Base-by-base conservation (phyloP, 30 jellyfish, hydroid and myxozoan genomes). In the Pelagia noctiluca region DNA sequence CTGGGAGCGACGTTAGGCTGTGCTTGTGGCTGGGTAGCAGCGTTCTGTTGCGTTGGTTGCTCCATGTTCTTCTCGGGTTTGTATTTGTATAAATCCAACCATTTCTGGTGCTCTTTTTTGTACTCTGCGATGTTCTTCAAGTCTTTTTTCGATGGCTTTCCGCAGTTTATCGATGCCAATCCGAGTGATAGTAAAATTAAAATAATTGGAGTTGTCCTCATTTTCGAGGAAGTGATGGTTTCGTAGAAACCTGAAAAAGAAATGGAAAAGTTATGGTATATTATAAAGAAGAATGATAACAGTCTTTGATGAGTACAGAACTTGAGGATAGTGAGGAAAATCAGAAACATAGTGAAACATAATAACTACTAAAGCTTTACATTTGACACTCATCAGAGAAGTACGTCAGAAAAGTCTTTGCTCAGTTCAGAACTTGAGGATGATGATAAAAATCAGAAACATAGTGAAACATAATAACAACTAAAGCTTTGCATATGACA, bases 101-200 rank as follows among this genome's bases (percentile, higher is more conserved):
- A 89, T 26, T 86, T 79, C 64, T 82, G 87, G 57, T 89, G 97
- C 33, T 75, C 94, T 12, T 84, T 89, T 75, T 89, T 89, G 50
- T 72, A 63, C 48, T 81, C 90, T 34, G 94, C 86, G 23, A 77
- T 63, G 79, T 78, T 71, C 33, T 71, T 88, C 70, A 75, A 2
- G 19, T 88, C 94, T 71, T 89, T 71, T 82, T 83, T 83, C 36
- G 93, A 30, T 3, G 48, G 5, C 18, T 33, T 34, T 16, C 62
- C 38, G 62, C 82, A 29, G 48, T 36, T 29, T 65, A 70, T 77
- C n/a, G 50, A 54, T 1, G 63, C 87, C 46, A 72, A 42, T 28
- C 60, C 70, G 77, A 83, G 75, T 74, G 63, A 80, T 21, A 82
- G 30, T 10, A 88, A 61, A 21, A 80, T 50, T 26, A 88, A 48